Evolutionary conservation across 1,140 invertebrate genomes (phyloP), one percentile per base, ranked within the genome.

Genomic region (Dysdera silvatica): DNA sequence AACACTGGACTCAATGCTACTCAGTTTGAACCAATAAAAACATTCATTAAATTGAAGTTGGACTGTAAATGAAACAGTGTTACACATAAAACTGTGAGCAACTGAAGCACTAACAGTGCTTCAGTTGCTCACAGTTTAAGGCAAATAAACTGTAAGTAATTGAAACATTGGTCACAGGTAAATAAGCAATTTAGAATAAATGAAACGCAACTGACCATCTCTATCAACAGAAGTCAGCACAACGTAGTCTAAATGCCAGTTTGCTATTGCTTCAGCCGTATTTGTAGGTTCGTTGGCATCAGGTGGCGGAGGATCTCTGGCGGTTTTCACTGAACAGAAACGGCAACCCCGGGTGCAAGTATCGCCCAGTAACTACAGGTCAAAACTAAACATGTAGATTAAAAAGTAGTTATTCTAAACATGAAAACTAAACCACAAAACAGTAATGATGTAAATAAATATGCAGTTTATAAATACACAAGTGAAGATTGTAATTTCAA

Each of bases 271-370:
- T 61, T 79, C 82, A 2, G 95, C 96, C 4, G 95, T 99, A 76
- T 98, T 95, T 5, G 81, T 71, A 8, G 96, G 96, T 77, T 99
- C 97, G 55, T 86, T 79, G 0, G 87, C 83, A 81, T 99, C 92
- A 10, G 93, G 82, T 0, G 91, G 85, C 12, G 92, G 89, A 3
- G 96, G 97, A n/a, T 82, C 80, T 60, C 87, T 80, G 3, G 93
- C 85, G 14, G 97, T 99, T 81, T 99, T 99, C 10, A 99, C 91
- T 2, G 96, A 99, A 79, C 97, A 99, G 78, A 99, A 99, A 73
- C 93, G 82, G 78, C 95, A 99, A 6, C 79, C 82, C 29, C 78
- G 77, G 0, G 91, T 95, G 71, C 91, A 95, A 10, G 90, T 94
- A 72, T 95, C 91, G 16, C 91, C 91, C 81, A 95, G 85, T 59